A percentile compares a stretch with the other conserved stretches of the same genome.
Evolutionary conservation across 2,888 invertebrate genomes (phyloP).

Genomic region (Oscheius sp.): DNA sequence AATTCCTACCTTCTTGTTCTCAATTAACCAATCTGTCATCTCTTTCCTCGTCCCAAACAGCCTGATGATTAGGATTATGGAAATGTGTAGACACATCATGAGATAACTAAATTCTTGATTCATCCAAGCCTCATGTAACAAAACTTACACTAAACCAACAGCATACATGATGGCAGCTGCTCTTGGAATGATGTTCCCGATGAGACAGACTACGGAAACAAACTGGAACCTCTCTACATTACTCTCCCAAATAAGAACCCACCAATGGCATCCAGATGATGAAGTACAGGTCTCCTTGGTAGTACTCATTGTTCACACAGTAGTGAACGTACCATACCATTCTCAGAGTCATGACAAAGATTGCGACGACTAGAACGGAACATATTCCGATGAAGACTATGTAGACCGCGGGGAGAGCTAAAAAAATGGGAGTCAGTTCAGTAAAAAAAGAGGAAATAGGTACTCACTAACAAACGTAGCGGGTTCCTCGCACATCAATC

Average conservation of each 20-base stretch:
- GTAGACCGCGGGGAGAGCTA: conserved; percentile 39
- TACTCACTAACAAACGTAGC: conserved; percentile 25
- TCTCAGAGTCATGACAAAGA: conserved; percentile 32
- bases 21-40: conserved; percentile 37
- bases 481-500: conserved; percentile 15
- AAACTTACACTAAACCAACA: conserved; percentile 35
- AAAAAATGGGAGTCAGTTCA: conserved; percentile 6
- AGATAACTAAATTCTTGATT: conserved; percentile 29
- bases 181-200: conserved; percentile 37
- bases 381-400: conserved; percentile 41
- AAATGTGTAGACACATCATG: conserved; percentile 40
- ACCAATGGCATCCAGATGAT: conserved; percentile 41
- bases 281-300: conserved; percentile 39
- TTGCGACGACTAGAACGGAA: conserved; percentile 27
- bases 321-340: conserved; percentile 39
- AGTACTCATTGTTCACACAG: conserved; percentile 35
- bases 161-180: conserved; percentile 40
- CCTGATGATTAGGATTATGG: conserved; percentile 36
- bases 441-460: too few relatives aligned
- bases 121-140: not conserved
- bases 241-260: not conserved
- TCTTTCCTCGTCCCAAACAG: conserved; percentile 37
- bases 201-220: conserved; percentile 32
- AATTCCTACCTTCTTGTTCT: conserved; percentile 32
- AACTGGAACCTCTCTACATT: conserved; percentile 21